Conservation (phyloP, 2,888 invertebrate species). For the Hofmannophila pseudospretella region DNA sequence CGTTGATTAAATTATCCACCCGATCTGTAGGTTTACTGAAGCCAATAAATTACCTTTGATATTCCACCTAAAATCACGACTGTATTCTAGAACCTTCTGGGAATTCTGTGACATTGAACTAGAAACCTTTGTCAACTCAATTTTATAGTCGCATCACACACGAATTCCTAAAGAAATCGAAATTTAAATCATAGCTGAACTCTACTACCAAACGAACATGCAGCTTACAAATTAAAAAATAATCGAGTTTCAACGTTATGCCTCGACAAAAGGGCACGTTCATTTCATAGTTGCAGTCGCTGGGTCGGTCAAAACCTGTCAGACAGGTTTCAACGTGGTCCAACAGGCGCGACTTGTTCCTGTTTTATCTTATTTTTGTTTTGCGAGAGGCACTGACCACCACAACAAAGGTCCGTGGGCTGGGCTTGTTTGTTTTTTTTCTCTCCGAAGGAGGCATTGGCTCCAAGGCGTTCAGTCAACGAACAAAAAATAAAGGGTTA, state of each 20-base stretch:
- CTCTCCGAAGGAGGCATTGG: conserved; percentile 39
- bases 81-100: too few relatives aligned
- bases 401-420: conserved; percentile 71
- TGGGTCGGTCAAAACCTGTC: conserved; percentile 49
- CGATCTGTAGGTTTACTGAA: not conserved
- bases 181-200: conserved; percentile 65
- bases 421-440: conserved; percentile 36
- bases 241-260: conserved; percentile 20
- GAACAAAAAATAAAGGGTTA: conserved; percentile 17
- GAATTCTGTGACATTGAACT: not conserved
- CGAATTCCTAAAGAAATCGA: conserved; percentile 75
- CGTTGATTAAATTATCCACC: not conserved
- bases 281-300: conserved; percentile 9
- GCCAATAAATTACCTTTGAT: not conserved
- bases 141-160: conserved; percentile 7
- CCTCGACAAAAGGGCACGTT: conserved; percentile 21
- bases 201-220: conserved; percentile 10
- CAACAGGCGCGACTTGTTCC: conserved; percentile 53
- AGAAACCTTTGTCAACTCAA: not conserved
- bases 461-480: conserved; percentile 36
- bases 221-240: conserved; percentile 1
- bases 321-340: conserved; percentile 46
- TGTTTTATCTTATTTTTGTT: conserved; percentile 73
- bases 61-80: not conserved
- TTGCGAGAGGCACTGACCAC: conserved; percentile 74